Percentiles rank a stretch among this genome's conserved stretches.
These are phyloP conservation scores for Lasioglossum malachurum DNA, from an alignment of 2,888 invertebrate species.

Conservation along the genomic window DNA sequence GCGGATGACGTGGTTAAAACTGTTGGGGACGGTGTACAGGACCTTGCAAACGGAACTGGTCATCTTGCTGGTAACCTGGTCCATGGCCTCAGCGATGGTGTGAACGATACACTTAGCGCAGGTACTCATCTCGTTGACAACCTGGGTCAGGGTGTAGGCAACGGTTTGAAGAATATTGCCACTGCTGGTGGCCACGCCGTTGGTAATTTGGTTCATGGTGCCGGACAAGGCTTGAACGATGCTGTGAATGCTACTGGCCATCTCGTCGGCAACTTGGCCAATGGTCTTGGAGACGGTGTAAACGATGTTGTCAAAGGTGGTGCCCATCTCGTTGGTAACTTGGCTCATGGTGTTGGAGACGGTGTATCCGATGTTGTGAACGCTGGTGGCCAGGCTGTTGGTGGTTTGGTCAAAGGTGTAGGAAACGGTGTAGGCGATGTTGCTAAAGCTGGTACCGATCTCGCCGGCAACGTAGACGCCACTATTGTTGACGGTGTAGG, in stretches of 20 bases:
- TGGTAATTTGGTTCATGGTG: background rate
- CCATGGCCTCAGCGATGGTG: background rate
- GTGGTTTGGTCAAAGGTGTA: background rate
- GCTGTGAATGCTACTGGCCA: background rate
- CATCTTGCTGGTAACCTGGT: background rate
- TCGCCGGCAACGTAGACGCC: accelerated
- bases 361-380: background rate
- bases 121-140: background rate
- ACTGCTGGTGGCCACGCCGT: background rate
- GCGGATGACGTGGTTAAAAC: background rate
- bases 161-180: background rate
- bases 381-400: background rate
- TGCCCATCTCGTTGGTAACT: background rate
- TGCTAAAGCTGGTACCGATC: background rate
- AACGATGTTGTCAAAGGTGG: background rate
- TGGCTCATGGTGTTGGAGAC: background rate
- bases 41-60: background rate
- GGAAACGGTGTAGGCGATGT: background rate
- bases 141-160: background rate
- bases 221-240: background rate
- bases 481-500: background rate
- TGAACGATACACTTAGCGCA: accelerated
- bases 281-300: background rate
- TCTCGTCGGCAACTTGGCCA: background rate
- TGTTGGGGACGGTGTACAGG: background rate